These are phyloP conservation scores for Actinostola sp. DNA, from an alignment of 92 coral and sea anemone genomes.

Conservation along the genomic window DNA sequence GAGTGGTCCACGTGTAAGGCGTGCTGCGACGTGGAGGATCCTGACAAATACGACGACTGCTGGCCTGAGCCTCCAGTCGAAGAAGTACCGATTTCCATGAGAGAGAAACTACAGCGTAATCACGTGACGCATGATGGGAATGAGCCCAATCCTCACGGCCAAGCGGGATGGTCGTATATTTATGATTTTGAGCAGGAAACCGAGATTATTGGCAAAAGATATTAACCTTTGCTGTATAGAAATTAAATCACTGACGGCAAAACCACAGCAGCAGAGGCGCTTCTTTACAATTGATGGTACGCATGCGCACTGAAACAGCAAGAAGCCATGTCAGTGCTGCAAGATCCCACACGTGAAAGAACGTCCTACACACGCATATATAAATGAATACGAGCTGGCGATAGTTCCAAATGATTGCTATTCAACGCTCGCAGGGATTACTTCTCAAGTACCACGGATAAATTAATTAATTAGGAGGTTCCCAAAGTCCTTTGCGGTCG, in stretches of 20 bases:
- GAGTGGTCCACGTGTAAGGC: slow-evolving; percentile 87
- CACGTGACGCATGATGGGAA: slow-evolving; percentile 64
- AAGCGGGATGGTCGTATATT: slow-evolving; percentile 71
- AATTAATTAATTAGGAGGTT: no score
- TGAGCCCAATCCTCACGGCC: slow-evolving; percentile 76
- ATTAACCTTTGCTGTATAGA: slow-evolving; percentile 9
- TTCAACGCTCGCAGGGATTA: no score
- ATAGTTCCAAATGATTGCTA: no score
- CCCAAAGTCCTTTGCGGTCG: no score
- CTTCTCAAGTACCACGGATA: no score
- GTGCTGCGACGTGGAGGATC: slow-evolving; percentile 84
- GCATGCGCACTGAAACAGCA: no score
- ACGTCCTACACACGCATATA: no score
- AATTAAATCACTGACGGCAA: background rate
- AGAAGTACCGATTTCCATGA: slow-evolving; percentile 71
- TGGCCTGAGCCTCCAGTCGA: slow-evolving; percentile 85
- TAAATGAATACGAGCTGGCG: no score
- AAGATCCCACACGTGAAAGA: no score
- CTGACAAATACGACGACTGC: slow-evolving; percentile 91
- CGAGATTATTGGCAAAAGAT: slow-evolving; percentile 62
- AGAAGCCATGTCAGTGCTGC: no score
- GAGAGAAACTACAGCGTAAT: slow-evolving; percentile 60
- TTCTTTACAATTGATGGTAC: no score
- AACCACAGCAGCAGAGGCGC: no score
- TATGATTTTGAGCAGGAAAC: slow-evolving; percentile 76